Evolutionary conservation across 1,140 invertebrate genomes (phyloP).

Genomic region (Melitaea cinxia): DNA sequence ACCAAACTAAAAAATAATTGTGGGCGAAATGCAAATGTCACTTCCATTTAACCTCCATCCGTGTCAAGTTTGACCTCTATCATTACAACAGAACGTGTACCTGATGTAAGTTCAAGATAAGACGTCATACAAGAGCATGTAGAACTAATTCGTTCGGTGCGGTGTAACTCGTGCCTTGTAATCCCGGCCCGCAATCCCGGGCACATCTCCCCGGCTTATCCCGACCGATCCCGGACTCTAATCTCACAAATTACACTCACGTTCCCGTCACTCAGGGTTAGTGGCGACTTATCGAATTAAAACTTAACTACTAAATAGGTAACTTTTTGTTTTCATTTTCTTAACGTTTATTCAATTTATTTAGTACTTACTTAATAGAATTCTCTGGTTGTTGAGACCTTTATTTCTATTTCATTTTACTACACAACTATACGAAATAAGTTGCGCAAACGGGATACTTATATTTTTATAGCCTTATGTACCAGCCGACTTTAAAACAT

Average conservation of each 20-base stretch:
- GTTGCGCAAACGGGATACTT: too few species aligned
- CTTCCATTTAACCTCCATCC: background rate
- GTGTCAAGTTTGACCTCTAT: background rate
- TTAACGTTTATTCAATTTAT: background rate
- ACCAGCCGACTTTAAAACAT: too few species aligned
- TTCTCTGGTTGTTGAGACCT: too few species aligned
- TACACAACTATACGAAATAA: too few species aligned
- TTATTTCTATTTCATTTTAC: too few species aligned
- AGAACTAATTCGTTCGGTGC: slow-evolving; percentile 28
- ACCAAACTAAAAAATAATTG: too few species aligned
- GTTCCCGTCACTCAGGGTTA: slow-evolving; percentile 26
- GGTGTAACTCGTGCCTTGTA: slow-evolving; percentile 8
- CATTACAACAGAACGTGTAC: background rate
- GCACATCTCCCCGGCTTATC: slow-evolving; percentile 24
- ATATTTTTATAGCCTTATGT: too few species aligned
- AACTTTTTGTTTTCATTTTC: slow-evolving; percentile 10
- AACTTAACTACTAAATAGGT: slow-evolving; percentile 34
- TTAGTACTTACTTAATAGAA: too few species aligned
- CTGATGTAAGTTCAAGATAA: slow-evolving; percentile 2
- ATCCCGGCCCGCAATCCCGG: slow-evolving; percentile 24
- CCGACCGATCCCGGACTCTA: slow-evolving; percentile 24
- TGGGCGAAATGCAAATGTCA: too few species aligned
- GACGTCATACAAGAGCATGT: slow-evolving; percentile 15
- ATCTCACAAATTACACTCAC: slow-evolving; percentile 39
- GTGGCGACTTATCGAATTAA: slow-evolving; percentile 38